These are phyloP conservation scores for Sorex fumeus DNA, from an alignment of 2,113 vertebrate species.

Conservation along the genomic window DNA sequence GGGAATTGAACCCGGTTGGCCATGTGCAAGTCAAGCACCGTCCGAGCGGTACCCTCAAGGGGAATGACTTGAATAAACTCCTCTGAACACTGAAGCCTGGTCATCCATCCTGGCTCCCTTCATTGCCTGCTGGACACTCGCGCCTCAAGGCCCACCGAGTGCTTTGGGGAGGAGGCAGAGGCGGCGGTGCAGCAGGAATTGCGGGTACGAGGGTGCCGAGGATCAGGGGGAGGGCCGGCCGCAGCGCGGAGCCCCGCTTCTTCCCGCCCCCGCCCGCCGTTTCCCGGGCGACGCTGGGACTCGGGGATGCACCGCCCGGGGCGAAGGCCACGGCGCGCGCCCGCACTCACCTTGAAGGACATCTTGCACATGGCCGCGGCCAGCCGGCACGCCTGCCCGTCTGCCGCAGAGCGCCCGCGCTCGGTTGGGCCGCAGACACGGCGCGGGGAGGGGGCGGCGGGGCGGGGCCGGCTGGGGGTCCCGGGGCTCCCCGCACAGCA, in stretches of 20 bases:
- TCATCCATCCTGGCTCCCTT: neutral
- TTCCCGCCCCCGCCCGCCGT: neutral
- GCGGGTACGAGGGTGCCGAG: neutral
- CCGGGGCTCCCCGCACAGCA: neutral
- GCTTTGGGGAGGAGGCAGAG: neutral
- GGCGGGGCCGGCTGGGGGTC: neutral
- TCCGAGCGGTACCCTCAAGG: neutral
- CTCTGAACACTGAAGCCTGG: neutral
- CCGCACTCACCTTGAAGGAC: slow-evolving; percentile 87
- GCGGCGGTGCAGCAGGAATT: neutral
- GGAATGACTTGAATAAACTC: neutral
- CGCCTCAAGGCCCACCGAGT: neutral
- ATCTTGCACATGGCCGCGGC: slow-evolving; percentile 82
- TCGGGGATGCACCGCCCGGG: neutral
- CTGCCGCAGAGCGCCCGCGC: neutral
- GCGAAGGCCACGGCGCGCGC: neutral
- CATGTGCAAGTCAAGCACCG: no score
- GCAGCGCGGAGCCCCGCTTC: accelerated
- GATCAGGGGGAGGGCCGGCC: neutral
- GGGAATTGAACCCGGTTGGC: no score
- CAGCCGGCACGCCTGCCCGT: neutral
- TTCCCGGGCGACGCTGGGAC: neutral
- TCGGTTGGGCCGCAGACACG: neutral
- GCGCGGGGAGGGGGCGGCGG: neutral
- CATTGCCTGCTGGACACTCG: neutral